phyloP scores from a whole-genome alignment of 2,113 vertebrate genomes.

The Sylvilagus bachmani region DNA sequence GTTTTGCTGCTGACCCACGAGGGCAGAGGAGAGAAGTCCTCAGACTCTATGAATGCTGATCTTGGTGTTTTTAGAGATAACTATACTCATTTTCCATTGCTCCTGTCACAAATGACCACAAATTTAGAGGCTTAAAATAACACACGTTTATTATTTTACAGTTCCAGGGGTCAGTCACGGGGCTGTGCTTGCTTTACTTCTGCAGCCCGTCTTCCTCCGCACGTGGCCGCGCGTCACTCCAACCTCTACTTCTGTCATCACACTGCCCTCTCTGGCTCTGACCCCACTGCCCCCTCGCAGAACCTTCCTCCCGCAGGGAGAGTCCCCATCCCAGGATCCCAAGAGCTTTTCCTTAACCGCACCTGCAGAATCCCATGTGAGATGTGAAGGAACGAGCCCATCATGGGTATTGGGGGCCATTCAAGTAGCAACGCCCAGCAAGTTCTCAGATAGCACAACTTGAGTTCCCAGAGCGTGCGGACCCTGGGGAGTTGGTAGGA shows the following conservation, averaged over 20 bases:
- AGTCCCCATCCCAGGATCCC: not conserved
- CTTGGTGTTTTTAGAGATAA: slow-evolving; percentile 5
- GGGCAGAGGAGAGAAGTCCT: not conserved
- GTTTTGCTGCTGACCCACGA: not conserved
- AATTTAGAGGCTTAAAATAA: slow-evolving; percentile 29
- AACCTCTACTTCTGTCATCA: not conserved
- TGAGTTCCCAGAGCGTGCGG: not conserved
- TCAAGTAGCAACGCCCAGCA: not conserved
- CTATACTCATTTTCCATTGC: not conserved
- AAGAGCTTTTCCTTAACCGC: not conserved
- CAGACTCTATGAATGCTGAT: not conserved
- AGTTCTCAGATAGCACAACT: not conserved
- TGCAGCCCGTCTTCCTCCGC: not conserved
- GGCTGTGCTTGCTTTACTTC: not conserved
- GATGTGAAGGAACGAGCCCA: accelerated
- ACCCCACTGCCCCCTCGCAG: not conserved
- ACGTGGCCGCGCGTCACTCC: not conserved
- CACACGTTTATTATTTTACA: slow-evolving; percentile 1
- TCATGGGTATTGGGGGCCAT: not conserved
- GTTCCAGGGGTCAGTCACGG: not conserved
- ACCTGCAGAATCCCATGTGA: not conserved
- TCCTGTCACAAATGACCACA: slow-evolving; percentile 18
- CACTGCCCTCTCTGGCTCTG: not conserved
- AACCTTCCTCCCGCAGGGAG: no score
- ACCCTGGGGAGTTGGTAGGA: not conserved